These are phyloP conservation scores for Neotoma lepida DNA, from an alignment of 2,113 vertebrate genomes.

Conservation along the genomic window DNA sequence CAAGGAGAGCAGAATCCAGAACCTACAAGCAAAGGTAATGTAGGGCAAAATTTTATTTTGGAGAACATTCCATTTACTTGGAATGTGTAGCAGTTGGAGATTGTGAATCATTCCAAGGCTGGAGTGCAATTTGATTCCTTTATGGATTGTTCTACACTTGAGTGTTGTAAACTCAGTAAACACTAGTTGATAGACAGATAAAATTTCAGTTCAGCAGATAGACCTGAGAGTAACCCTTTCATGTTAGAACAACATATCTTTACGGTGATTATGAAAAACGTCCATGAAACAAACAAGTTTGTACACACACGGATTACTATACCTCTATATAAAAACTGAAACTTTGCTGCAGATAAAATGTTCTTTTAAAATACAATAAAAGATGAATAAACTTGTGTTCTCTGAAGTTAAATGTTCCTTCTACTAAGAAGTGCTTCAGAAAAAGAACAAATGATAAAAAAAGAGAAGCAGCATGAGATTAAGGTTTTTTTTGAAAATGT, in stretches of 20 bases:
- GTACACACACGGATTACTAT: not conserved
- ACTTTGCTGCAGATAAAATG: not conserved
- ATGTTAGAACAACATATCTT: not conserved
- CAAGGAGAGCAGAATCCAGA: not conserved
- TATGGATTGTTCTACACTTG: not conserved
- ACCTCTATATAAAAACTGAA: not conserved
- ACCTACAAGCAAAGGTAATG: fast-evolving
- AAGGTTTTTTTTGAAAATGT: not conserved
- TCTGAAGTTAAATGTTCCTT: slow-evolving; percentile 39
- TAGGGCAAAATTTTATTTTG: not conserved
- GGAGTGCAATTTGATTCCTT: not conserved
- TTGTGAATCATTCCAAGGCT: not conserved
- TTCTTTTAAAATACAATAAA: not conserved
- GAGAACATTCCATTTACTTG: not conserved
- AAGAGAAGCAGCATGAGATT: not conserved
- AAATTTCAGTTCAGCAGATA: not conserved
- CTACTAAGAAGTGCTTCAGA: slow-evolving; percentile 20
- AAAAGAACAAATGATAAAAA: not conserved
- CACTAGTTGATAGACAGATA: not conserved
- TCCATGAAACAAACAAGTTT: not conserved
- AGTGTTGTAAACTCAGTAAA: not conserved
- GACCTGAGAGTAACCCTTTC: not conserved
- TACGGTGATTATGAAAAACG: not conserved
- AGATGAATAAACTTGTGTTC: not conserved
- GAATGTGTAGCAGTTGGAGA: not conserved